A percentile compares a stretch with the other conserved stretches of the same genome.
Evolutionary conservation across 2,888 invertebrate genomes (phyloP).

Genomic region (Melanostoma scalare): DNA sequence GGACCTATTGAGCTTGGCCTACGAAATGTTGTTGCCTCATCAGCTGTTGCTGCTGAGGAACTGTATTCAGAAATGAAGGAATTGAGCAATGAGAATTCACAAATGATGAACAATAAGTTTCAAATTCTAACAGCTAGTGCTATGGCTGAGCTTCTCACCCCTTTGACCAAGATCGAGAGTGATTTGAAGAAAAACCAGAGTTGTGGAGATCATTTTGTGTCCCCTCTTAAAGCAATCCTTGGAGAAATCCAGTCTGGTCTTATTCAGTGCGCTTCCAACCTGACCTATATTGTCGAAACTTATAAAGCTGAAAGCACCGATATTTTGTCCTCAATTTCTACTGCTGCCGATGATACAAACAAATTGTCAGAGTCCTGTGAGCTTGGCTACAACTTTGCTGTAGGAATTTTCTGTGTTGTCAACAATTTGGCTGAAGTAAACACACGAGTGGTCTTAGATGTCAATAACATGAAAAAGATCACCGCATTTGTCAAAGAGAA

Average conservation of each 20-base stretch:
- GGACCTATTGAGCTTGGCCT: slow-evolving; percentile 60
- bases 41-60: slow-evolving; percentile 48
- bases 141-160: slow-evolving; percentile 41
- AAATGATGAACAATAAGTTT: slow-evolving; percentile 40
- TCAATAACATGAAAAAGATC: slow-evolving; percentile 12
- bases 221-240: slow-evolving; percentile 36
- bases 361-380: slow-evolving; percentile 47
- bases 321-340: slow-evolving; percentile 24
- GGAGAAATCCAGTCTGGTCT: slow-evolving; percentile 38
- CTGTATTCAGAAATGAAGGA: slow-evolving; percentile 42
- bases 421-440: slow-evolving; percentile 62
- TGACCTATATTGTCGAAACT: slow-evolving; percentile 11
- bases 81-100: slow-evolving; percentile 31
- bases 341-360: slow-evolving; percentile 29
- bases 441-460: slow-evolving; percentile 30
- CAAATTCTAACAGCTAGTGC: slow-evolving; percentile 41
- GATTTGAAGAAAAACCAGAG: slow-evolving; percentile 29
- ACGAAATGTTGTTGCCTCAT: slow-evolving; percentile 50
- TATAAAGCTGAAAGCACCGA: slow-evolving; percentile 39
- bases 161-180: slow-evolving; percentile 30
- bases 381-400: slow-evolving; percentile 21
- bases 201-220: slow-evolving; percentile 42
- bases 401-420: slow-evolving; percentile 55
- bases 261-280: slow-evolving; percentile 39
- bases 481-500: neutral